phyloP scores from a whole-genome alignment of 2,113 vertebrate species.

The Hyperoodon ampullatus region DNA sequence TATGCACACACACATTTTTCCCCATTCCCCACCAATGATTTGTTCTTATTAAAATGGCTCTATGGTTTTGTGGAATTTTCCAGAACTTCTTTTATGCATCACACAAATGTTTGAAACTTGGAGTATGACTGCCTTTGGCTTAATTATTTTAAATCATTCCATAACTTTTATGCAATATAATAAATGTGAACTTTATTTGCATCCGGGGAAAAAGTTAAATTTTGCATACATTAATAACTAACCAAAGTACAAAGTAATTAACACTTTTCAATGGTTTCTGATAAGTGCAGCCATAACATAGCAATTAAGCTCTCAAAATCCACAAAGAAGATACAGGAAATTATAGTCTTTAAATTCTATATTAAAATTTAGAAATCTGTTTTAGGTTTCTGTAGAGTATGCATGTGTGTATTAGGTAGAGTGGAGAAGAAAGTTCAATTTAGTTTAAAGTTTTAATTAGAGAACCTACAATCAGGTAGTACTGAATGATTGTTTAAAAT shows the following conservation, averaged over 20 bases:
- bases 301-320: constrained; percentile 84
- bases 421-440: constrained; percentile 60
- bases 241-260: constrained; percentile 86
- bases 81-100: constrained; percentile 79
- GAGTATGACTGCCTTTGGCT: constrained; percentile 73
- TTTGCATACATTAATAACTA: constrained; percentile 83
- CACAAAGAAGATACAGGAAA: constrained; percentile 80
- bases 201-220: constrained; percentile 84
- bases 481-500: constrained; percentile 25
- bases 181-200: constrained; percentile 85
- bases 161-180: constrained; percentile 84
- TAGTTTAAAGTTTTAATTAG: constrained; percentile 64
- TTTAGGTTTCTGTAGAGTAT: constrained; percentile 59
- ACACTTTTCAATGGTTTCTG: constrained; percentile 84
- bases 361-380: constrained; percentile 77
- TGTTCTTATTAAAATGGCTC: constrained; percentile 14
- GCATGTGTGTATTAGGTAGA: constrained; percentile 56
- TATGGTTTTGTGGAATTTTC: constrained; percentile 59
- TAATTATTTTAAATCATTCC: constrained; percentile 86
- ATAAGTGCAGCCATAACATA: constrained; percentile 84
- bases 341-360: constrained; percentile 79
- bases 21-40: background rate
- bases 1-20: background rate
- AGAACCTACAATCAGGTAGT: background rate
- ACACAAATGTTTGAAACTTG: constrained; percentile 75